Evolutionary conservation across 2,797 vertebrate species (phyloP).

Genomic region (Propithecus deckenii): DNA sequence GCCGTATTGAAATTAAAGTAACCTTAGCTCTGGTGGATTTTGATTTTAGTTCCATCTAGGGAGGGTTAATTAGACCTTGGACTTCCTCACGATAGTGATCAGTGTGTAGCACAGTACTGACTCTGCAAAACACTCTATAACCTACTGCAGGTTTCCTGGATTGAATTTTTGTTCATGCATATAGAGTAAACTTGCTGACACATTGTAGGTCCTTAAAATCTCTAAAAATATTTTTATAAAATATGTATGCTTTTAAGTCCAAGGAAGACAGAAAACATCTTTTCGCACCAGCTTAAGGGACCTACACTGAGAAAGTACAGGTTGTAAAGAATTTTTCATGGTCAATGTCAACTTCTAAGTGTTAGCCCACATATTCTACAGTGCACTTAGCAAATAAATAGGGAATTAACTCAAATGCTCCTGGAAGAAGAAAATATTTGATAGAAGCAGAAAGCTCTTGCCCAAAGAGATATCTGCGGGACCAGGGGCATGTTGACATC

Average conservation of each 20-base stretch:
- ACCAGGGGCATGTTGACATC: neutral
- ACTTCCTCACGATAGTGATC: slow-evolving; percentile 15
- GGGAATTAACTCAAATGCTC: neutral
- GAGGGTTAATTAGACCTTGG: slow-evolving; percentile 46
- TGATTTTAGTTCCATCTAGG: slow-evolving; percentile 37
- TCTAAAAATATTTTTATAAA: neutral
- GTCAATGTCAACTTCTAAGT: neutral
- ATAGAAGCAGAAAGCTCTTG: neutral
- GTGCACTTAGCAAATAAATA: neutral
- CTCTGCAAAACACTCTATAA: neutral
- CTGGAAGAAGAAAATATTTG: neutral
- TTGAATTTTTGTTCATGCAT: neutral
- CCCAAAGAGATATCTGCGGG: neutral
- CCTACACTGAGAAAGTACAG: neutral
- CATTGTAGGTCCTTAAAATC: neutral
- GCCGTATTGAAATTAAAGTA: neutral
- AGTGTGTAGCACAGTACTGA: neutral
- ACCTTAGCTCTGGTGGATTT: neutral
- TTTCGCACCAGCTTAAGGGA: neutral
- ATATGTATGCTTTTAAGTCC: neutral
- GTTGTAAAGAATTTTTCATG: neutral
- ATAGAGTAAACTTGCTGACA: neutral
- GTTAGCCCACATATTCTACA: neutral
- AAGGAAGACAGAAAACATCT: neutral
- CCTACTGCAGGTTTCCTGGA: neutral